These are phyloP conservation scores for Himalopsyche anomala DNA, from an alignment of 2,888 invertebrate species.

Conservation along the genomic window DNA sequence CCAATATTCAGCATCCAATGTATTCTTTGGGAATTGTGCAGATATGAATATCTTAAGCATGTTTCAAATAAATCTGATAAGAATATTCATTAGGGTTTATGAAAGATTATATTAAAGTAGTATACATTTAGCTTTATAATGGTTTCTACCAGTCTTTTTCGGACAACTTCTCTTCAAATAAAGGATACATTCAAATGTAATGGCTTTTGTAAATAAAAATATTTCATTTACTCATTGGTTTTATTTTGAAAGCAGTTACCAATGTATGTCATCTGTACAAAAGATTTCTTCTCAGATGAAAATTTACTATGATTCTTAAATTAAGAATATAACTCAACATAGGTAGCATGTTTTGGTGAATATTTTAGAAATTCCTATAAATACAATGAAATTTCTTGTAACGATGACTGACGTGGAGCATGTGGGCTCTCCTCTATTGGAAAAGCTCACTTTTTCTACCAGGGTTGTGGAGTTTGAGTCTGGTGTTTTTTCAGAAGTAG, in stretches of 20 bases:
- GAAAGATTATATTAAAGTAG: slow-evolving; percentile 1
- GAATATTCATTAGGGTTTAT: slow-evolving; percentile 17
- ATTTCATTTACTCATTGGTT: background rate
- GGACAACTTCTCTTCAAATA: background rate
- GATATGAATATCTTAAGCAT: slow-evolving; percentile 9
- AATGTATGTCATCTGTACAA: too few relatives aligned
- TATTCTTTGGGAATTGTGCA: slow-evolving; percentile 4
- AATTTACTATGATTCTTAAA: too few relatives aligned
- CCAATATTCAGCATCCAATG: slow-evolving; percentile 4
- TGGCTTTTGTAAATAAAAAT: slow-evolving; percentile 30
- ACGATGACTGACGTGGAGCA: too few relatives aligned
- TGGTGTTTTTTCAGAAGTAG: too few relatives aligned
- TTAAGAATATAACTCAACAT: too few relatives aligned
- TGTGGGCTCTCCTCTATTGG: too few relatives aligned
- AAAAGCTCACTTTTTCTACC: too few relatives aligned
- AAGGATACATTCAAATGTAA: background rate
- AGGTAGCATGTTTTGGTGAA: too few relatives aligned
- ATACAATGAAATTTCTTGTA: too few relatives aligned
- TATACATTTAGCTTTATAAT: background rate
- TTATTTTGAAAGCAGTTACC: background rate
- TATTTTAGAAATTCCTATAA: too few relatives aligned
- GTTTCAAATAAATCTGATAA: slow-evolving; percentile 2
- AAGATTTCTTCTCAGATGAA: too few relatives aligned
- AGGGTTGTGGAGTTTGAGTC: too few relatives aligned
- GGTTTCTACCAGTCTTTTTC: background rate